phyloP scores from a whole-genome alignment of 2,888 invertebrate species.

The Diploptera punctata region DNA sequence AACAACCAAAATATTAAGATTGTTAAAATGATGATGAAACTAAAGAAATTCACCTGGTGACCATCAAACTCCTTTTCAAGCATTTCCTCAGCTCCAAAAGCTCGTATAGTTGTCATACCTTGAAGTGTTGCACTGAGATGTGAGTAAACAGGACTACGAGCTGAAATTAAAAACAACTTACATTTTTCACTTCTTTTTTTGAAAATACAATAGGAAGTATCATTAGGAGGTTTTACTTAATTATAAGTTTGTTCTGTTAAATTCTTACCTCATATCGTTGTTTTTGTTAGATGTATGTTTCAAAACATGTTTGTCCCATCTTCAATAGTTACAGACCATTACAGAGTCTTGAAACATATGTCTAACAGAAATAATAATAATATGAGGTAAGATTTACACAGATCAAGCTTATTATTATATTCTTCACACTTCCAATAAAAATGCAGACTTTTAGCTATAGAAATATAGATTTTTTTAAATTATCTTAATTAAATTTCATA shows the following conservation, averaged over 20 bases:
- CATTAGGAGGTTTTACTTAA: no score
- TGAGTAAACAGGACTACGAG: slow-evolving; percentile 83
- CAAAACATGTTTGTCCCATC: no score
- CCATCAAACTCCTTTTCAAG: slow-evolving; percentile 64
- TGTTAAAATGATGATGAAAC: neutral
- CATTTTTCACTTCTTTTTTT: neutral
- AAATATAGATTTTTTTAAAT: neutral
- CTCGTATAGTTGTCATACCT: slow-evolving; percentile 81
- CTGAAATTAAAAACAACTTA: slow-evolving; percentile 56
- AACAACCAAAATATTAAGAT: neutral
- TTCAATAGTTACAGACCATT: no score
- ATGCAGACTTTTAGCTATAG: no score
- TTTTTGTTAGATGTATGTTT: no score
- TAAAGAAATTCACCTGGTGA: slow-evolving; percentile 56
- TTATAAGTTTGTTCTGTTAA: neutral
- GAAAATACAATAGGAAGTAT: no score
- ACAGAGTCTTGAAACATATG: neutral
- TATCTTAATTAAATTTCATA: no score
- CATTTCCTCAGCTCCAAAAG: slow-evolving; percentile 71
- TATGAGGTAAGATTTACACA: neutral
- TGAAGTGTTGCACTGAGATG: slow-evolving; percentile 81
- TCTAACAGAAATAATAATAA: neutral
- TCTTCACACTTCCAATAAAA: no score
- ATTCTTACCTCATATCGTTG: no score
- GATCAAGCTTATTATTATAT: no score